Evolutionary conservation across 2,888 invertebrate species (phyloP).

Genomic region (Melinopterus prodromus): DNA sequence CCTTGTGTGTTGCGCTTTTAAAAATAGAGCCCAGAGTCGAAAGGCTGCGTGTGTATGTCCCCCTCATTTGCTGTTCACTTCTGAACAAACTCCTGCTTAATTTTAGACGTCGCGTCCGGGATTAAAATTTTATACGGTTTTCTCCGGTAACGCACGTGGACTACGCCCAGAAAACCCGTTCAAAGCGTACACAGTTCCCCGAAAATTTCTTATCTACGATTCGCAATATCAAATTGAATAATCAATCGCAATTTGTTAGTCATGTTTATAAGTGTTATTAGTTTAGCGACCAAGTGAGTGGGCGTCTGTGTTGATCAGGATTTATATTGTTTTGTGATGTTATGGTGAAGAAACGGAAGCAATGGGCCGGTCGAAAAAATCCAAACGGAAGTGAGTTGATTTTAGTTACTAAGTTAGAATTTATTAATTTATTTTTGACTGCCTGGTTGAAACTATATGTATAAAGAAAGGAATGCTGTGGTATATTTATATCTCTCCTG

Average conservation of each 20-base stretch:
- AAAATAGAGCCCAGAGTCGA: slow-evolving; percentile 15
- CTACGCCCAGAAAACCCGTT: slow-evolving; percentile 9
- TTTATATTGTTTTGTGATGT: slow-evolving; percentile 4
- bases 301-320: not conserved
- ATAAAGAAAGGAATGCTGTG: not conserved
- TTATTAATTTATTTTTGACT: not conserved
- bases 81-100: slow-evolving; percentile 11
- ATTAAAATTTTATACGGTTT: slow-evolving; percentile 8
- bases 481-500: not conserved
- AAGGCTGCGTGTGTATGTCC: not conserved
- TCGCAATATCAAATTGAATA: not conserved
- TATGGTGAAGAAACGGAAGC: not conserved
- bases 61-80: not conserved
- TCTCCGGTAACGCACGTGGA: slow-evolving; percentile 9
- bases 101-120: slow-evolving; percentile 18
- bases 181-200: not conserved
- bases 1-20: slow-evolving; percentile 14
- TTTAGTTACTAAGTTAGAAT: not conserved
- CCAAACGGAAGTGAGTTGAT: not conserved
- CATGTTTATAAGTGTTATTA: not conserved
- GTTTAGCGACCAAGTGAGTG: not conserved
- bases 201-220: not conserved
- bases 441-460: not conserved
- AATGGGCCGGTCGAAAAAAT: not conserved
- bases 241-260: not conserved